Conservation (phyloP, 2,888 invertebrate genomes). For the Sesia bembeciformis region DNA sequence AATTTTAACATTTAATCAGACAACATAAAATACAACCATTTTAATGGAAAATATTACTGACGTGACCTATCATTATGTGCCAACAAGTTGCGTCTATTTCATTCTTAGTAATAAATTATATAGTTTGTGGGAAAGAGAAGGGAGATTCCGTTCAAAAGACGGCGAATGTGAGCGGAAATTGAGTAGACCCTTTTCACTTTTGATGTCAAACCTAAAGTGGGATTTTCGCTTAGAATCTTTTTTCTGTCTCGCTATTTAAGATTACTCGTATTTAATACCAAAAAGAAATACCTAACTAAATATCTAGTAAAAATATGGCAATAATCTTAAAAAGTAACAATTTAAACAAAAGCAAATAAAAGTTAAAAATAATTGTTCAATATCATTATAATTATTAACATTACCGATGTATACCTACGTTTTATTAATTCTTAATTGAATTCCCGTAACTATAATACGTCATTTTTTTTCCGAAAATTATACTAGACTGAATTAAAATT, state of each 20-base stretch:
- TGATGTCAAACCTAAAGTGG: slow-evolving; percentile 10
- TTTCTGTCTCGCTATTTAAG: neutral
- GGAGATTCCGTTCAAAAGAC: slow-evolving; percentile 13
- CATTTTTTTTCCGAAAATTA: no score
- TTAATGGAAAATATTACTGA: slow-evolving; percentile 38
- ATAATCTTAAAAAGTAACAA: no score
- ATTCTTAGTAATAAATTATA: neutral
- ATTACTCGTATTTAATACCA: neutral
- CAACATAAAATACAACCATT: slow-evolving; percentile 26
- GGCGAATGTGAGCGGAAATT: slow-evolving; percentile 36
- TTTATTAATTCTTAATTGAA: no score
- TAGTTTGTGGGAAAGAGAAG: slow-evolving; percentile 16
- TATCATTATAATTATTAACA: no score
- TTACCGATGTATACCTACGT: no score
- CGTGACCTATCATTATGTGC: slow-evolving; percentile 2
- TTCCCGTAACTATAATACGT: no score
- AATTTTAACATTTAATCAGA: neutral
- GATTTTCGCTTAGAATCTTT: slow-evolving; percentile 7
- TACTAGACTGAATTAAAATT: no score
- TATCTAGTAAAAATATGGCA: no score
- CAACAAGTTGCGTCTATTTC: slow-evolving; percentile 2
- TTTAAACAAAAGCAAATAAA: no score
- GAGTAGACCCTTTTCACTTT: slow-evolving; percentile 45
- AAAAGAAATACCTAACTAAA: no score
- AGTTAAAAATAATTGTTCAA: no score